A percentile compares a stretch with the other conserved stretches of the same genome.
These are phyloP conservation scores for Creontiades dilutus DNA, from an alignment of 2,888 invertebrate species.

Conservation along the genomic window DNA sequence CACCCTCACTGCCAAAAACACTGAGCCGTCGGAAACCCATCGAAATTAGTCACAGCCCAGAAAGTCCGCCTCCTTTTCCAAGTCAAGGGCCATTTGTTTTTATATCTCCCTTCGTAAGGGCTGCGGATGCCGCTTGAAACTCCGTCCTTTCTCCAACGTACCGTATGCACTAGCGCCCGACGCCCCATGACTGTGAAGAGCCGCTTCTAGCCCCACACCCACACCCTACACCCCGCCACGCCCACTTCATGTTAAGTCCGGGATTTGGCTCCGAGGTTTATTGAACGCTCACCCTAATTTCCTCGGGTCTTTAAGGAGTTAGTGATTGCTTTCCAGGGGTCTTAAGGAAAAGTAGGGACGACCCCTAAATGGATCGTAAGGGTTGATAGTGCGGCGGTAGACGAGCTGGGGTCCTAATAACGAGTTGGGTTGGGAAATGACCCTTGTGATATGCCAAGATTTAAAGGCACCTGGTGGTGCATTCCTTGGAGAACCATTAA, in stretches of 20 bases:
- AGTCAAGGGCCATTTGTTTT: conserved; percentile 35
- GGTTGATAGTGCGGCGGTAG: conserved; percentile 9
- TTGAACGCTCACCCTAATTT: conserved; percentile 16
- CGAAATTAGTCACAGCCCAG: conserved; percentile 26
- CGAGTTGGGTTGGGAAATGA: conserved; percentile 1
- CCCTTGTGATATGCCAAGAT: conserved; percentile 17
- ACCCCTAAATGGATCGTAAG: conserved; percentile 28
- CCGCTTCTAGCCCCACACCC: background rate
- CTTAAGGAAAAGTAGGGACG: conserved; percentile 4
- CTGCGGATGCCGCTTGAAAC: background rate
- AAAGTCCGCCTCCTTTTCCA: background rate
- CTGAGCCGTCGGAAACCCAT: conserved; percentile 12
- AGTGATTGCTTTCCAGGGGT: conserved; percentile 13
- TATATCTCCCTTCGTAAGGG: conserved; percentile 10
- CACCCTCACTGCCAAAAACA: background rate
- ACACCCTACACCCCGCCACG: background rate
- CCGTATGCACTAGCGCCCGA: background rate
- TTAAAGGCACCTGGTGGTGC: background rate
- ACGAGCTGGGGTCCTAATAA: conserved; percentile 6
- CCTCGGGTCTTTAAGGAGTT: conserved; percentile 31
- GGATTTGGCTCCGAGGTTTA: conserved; percentile 31
- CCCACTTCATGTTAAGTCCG: background rate
- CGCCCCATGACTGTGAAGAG: conserved; percentile 6
- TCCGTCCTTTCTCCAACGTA: background rate
- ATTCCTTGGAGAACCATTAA: background rate